Evolutionary conservation across 2,113 vertebrate species (phyloP).

Genomic region (Rousettus leschenaultii): DNA sequence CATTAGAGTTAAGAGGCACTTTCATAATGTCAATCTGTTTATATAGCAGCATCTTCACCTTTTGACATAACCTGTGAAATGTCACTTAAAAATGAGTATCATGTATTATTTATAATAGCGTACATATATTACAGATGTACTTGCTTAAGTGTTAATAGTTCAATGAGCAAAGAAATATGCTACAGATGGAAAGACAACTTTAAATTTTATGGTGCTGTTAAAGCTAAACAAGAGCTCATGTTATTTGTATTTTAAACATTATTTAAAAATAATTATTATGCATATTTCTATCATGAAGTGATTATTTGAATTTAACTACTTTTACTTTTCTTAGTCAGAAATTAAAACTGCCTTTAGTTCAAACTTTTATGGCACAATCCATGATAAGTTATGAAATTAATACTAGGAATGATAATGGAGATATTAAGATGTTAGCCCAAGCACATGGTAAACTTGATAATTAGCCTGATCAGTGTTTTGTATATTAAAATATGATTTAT

Average conservation of each 20-base stretch:
- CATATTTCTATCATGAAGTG: neutral
- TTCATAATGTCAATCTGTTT: slow-evolving; percentile 30
- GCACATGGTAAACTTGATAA: neutral
- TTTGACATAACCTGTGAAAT: slow-evolving; percentile 42
- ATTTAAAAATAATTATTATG: neutral
- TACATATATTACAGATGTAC: neutral
- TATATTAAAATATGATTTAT: neutral
- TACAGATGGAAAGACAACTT: neutral
- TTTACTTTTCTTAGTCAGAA: neutral
- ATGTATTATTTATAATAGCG: slow-evolving; percentile 42
- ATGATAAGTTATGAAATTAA: neutral
- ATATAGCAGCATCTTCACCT: neutral
- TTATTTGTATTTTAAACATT: neutral
- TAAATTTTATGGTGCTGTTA: neutral
- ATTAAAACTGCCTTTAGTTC: neutral
- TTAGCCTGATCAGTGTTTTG: neutral
- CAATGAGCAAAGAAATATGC: neutral
- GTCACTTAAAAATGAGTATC: neutral
- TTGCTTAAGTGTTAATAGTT: neutral
- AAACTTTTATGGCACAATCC: neutral
- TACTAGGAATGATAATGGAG: neutral
- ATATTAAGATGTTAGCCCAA: neutral
- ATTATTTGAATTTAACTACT: neutral
- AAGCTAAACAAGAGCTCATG: neutral
- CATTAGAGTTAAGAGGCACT: neutral